A percentile compares a stretch with the other conserved stretches of the same genome.
phyloP scores from a whole-genome alignment of 2,797 vertebrate species.

The Rhinogobio ventralis region DNA sequence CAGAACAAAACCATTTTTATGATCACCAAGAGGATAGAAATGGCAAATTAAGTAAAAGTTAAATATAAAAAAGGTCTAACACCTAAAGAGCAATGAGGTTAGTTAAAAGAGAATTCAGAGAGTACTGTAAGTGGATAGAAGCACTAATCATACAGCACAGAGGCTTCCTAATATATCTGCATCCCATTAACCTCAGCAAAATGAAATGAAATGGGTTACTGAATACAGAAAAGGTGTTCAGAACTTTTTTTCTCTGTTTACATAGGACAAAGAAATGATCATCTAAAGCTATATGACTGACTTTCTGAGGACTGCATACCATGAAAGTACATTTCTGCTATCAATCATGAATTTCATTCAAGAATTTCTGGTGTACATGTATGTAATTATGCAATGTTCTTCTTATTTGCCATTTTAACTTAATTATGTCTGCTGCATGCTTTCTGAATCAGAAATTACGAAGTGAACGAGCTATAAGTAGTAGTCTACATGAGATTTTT shows the following conservation, averaged over 20 bases:
- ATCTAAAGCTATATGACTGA: not conserved
- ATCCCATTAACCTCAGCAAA: conserved; percentile 69
- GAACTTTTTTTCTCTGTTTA: not conserved
- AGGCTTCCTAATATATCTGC: conserved; percentile 71
- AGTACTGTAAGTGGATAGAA: conserved; percentile 60
- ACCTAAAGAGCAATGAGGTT: conserved; percentile 2
- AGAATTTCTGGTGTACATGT: not conserved
- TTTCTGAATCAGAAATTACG: not conserved
- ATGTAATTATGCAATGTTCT: not conserved
- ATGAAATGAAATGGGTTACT: conserved; percentile 62
- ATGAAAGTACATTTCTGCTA: not conserved
- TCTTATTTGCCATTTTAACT: not conserved
- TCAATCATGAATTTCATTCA: not conserved
- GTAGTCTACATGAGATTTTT: not conserved
- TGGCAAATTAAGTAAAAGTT: conserved; percentile 1
- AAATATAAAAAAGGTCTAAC: conserved; percentile 13
- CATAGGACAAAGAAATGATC: not conserved
- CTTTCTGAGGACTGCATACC: not conserved
- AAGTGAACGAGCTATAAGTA: not conserved
- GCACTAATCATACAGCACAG: conserved; percentile 66
- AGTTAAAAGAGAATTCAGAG: conserved; percentile 18
- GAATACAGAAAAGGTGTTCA: not conserved
- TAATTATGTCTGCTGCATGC: not conserved
- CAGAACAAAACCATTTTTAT: not conserved
- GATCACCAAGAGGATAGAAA: not conserved